Base-by-base conservation (phyloP, 1,140 invertebrate genomes). In the Drosophila pseudoananassae region DNA sequence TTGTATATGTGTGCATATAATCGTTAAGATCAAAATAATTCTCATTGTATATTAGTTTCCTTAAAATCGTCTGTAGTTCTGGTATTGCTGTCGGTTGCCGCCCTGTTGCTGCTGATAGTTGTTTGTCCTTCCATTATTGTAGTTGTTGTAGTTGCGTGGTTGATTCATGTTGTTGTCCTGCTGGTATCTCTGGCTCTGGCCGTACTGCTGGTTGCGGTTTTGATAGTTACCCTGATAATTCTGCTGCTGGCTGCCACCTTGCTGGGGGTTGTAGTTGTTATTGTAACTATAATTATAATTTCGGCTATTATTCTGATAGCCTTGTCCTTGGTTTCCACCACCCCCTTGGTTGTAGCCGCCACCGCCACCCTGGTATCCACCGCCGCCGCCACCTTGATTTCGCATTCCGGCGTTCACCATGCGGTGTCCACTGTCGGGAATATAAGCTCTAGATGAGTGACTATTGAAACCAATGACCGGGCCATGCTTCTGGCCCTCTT, bases 401-500 rank as follows among this genome's bases (percentile, higher is more conserved):
- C 72, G 40, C 0, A 75, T 65, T 50, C 77, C 64, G 7, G 75
- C 72, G 20, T 17, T 81, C 10, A 76, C 5, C 27, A 65, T 60
- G 27, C 68, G 55, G 40, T 76, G 71, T n/a, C 71, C 71, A 23
- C 71, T 74, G 1, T 50, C 59, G 2, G 71, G 59, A 1, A 75
- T 20, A 29, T 75, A 75, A 31, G 71, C 71, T 9, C 71, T 36
- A 9, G 15, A 14, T 3, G 40, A 27, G 20, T 60, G 77, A 40
- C 50, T 64, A 27, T 65, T 80, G n/a, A 76, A 56, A 0, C 90
- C 90, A 5, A 91, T 90, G 23, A 74, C 43, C 12, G 90, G 90
- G 20, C 79, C 78, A 70, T 80, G 71, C 45, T 80, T 76, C 8
- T 74, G 52, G 1, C 81, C 63, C n/a, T 63, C 20, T 15, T 95